Evolutionary conservation across 2,797 vertebrate genomes (phyloP).

Genomic region (Rousettus madagascariensis): DNA sequence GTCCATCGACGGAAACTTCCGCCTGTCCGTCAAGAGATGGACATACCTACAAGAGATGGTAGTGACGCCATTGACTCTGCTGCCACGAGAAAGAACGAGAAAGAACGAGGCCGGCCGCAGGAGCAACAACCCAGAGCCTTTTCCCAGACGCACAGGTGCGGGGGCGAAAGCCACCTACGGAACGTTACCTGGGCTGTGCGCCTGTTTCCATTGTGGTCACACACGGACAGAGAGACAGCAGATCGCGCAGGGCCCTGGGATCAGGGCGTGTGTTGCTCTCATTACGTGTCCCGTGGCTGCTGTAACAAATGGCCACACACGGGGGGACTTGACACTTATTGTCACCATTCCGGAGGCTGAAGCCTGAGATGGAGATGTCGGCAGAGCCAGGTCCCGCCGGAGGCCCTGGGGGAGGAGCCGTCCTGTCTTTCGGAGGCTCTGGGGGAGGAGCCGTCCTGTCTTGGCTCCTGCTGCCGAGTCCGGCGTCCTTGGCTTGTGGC

Average conservation of each 20-base stretch:
- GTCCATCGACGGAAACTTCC: too few relatives aligned
- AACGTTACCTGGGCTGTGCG: background rate
- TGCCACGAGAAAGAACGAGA: background rate
- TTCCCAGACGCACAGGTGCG: background rate
- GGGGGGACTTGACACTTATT: accelerated
- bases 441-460: background rate
- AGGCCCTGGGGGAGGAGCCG: background rate
- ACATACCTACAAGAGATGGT: background rate
- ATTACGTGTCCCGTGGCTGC: background rate
- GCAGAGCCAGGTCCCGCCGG: accelerated
- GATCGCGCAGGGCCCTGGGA: background rate
- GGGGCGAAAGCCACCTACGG: background rate
- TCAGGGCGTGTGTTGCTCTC: accelerated
- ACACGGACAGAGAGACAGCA: accelerated
- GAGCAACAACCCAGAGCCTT: too few relatives aligned
- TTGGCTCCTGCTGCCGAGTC: background rate
- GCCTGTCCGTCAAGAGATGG: too few relatives aligned
- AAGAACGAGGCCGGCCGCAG: background rate
- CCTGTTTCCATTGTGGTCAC: background rate
- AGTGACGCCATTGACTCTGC: accelerated
- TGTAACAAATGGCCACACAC: background rate
- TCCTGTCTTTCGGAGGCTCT: background rate
- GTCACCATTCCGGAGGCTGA: background rate
- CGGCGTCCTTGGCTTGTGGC: accelerated
- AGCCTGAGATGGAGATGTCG: background rate